Conservation (phyloP, 2,888 invertebrate genomes). For the Dromius quadrimaculatus region DNA sequence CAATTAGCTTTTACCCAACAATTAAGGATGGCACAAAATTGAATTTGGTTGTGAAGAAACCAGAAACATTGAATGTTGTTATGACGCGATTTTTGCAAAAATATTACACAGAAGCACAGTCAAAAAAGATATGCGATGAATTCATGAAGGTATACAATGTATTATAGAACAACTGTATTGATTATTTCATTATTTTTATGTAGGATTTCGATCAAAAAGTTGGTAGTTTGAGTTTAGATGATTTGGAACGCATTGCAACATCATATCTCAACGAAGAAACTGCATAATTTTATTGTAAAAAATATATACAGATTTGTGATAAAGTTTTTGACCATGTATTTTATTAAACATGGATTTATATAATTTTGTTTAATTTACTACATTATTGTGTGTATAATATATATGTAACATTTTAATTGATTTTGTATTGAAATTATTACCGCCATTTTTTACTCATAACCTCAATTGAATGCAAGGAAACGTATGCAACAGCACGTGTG, state of each 20-base stretch:
- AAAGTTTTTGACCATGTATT: constrained; percentile 30
- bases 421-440: constrained; percentile 9
- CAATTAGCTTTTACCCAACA: constrained; percentile 76
- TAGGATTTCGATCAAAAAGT: constrained; percentile 64
- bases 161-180: background rate
- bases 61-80: constrained; percentile 72
- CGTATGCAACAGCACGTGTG: no score
- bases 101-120: constrained; percentile 75
- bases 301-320: constrained; percentile 21
- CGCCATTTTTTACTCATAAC: constrained; percentile 23
- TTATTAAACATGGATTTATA: constrained; percentile 27
- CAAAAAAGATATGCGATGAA: constrained; percentile 72
- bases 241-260: constrained; percentile 65
- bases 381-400: constrained; percentile 15
- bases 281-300: constrained; percentile 52
- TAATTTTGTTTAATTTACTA: background rate
- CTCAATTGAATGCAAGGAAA: background rate
- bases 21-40: constrained; percentile 83
- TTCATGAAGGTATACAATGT: constrained; percentile 67
- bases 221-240: constrained; percentile 64
- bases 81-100: constrained; percentile 72
- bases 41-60: constrained; percentile 78
- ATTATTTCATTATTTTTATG: constrained; percentile 1
- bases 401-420: background rate
- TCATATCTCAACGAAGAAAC: constrained; percentile 62